phyloP scores from a whole-genome alignment of 2,113 vertebrate species.

The Falco punctatus region DNA sequence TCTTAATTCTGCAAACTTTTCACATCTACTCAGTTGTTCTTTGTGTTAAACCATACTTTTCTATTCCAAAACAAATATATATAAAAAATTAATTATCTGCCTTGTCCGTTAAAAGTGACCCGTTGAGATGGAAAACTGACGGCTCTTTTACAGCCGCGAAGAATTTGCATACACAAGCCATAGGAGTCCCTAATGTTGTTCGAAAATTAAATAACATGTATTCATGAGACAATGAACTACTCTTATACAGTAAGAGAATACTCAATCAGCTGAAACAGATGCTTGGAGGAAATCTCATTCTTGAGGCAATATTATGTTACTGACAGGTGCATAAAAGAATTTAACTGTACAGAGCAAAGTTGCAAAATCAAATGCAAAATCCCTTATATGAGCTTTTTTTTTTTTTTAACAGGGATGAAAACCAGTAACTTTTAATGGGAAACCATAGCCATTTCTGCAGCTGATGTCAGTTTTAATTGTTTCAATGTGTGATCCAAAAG shows the following conservation, averaged over 20 bases:
- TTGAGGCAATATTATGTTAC: background rate
- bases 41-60: background rate
- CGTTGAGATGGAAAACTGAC: background rate
- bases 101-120: background rate
- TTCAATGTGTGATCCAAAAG: background rate
- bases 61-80: background rate
- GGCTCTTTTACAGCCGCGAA: background rate
- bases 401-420: background rate
- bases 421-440: background rate
- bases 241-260: background rate
- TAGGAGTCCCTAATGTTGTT: slow-evolving; percentile 16
- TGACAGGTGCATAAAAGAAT: slow-evolving; percentile 14
- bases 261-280: slow-evolving; percentile 34
- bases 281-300: slow-evolving; percentile 26
- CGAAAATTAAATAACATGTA: slow-evolving; percentile 36
- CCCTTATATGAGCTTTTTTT: background rate
- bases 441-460: background rate
- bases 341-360: background rate
- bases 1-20: slow-evolving; percentile 44
- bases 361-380: background rate
- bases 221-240: background rate
- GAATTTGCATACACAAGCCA: background rate
- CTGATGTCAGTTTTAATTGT: background rate
- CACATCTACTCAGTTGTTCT: slow-evolving; percentile 18
- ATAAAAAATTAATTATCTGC: background rate